phyloP scores from a whole-genome alignment of 2,888 invertebrate species.

The Phytoseiulus persimilis region DNA sequence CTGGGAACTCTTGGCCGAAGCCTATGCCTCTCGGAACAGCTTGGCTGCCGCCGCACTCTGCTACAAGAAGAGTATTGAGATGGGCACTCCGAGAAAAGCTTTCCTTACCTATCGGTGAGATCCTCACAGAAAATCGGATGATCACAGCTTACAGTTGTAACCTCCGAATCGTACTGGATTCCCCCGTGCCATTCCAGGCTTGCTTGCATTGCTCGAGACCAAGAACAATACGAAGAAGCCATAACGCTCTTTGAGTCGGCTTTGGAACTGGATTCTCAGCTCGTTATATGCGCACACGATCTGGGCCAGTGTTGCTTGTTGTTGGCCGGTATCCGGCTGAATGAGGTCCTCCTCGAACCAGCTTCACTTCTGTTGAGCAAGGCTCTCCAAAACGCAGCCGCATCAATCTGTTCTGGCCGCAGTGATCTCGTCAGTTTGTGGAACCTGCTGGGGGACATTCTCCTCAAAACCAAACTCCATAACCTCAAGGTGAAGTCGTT shows the following conservation, averaged over 20 bases:
- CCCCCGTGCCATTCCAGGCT: not conserved
- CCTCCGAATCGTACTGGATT: not conserved
- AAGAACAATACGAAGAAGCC: slow-evolving; percentile 8
- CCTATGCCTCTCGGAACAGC: slow-evolving; percentile 25
- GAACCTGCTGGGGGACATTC: slow-evolving; percentile 13
- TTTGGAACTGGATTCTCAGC: not conserved
- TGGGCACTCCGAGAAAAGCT: not conserved
- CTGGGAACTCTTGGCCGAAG: slow-evolving; percentile 13
- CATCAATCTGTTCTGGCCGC: slow-evolving; percentile 6
- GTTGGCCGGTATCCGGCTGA: not conserved
- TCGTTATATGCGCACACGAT: slow-evolving; percentile 8
- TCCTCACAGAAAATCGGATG: not conserved
- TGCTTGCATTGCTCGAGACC: slow-evolving; percentile 9
- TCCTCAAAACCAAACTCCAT: not conserved
- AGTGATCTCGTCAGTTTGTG: slow-evolving; percentile 9
- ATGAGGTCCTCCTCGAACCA: not conserved
- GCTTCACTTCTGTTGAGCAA: not conserved
- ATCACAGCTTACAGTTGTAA: not conserved
- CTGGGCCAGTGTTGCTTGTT: not conserved
- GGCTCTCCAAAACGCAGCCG: not conserved
- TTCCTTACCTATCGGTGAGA: slow-evolving; percentile 6
- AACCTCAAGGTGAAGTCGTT: slow-evolving; percentile 6
- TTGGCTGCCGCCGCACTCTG: slow-evolving; percentile 24
- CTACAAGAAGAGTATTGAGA: slow-evolving; percentile 1
- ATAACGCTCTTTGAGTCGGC: slow-evolving; percentile 10